A percentile compares a stretch with the other conserved stretches of the same genome.
Evolutionary conservation across 1,140 invertebrate genomes (phyloP).

Genomic region (Melipona quadrifasciata): DNA sequence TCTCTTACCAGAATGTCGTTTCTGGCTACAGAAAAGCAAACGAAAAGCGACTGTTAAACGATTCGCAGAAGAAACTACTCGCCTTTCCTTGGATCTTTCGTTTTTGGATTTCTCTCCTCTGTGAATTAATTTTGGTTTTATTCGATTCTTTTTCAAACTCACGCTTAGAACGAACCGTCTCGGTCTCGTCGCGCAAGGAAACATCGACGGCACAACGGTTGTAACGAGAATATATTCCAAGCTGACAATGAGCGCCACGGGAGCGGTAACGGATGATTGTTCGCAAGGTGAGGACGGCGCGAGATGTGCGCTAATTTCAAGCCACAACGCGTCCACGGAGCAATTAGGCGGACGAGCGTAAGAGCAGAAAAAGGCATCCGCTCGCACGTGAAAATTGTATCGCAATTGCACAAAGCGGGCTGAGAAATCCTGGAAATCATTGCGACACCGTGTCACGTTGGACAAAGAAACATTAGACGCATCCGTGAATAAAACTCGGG

Average conservation of each 20-base stretch:
- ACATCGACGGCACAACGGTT: not conserved
- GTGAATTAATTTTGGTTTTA: not conserved
- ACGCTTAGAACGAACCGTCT: too few relatives aligned
- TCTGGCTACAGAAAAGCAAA: not conserved
- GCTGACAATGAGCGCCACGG: too few relatives aligned
- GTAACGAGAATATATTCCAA: not conserved
- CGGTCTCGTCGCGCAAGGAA: not conserved
- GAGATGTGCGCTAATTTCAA: constrained; percentile 18
- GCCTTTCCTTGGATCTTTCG: not conserved
- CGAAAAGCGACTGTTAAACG: not conserved
- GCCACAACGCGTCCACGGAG: constrained; percentile 12
- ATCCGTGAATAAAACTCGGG: constrained; percentile 59
- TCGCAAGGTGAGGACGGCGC: constrained; percentile 30
- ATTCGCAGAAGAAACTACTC: not conserved
- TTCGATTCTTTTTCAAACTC: not conserved
- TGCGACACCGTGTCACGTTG: constrained; percentile 57
- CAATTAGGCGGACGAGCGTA: constrained; percentile 54
- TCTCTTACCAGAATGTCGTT: not conserved
- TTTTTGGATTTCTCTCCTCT: not conserved
- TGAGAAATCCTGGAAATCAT: constrained; percentile 61
- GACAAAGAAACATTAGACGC: constrained; percentile 63
- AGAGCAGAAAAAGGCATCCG: constrained; percentile 27
- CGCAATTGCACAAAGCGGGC: constrained; percentile 21
- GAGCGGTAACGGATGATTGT: not conserved
- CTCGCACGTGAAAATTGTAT: constrained; percentile 42